Evolutionary conservation across 1,140 invertebrate genomes (phyloP).

Genomic region (Drosophila nebulosa): DNA sequence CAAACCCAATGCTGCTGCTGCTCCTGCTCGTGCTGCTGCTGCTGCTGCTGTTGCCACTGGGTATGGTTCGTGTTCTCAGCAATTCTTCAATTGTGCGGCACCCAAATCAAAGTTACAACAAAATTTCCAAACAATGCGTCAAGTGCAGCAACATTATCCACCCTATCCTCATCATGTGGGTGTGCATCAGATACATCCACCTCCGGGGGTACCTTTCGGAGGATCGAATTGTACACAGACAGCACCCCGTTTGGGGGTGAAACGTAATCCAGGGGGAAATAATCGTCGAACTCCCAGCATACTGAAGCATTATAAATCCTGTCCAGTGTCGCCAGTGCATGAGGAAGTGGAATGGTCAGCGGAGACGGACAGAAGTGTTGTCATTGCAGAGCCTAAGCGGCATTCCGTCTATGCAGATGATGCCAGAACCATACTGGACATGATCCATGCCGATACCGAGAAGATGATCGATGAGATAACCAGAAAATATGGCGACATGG

Average conservation of each 20-base stretch:
- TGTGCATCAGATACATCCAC: constrained; percentile 78
- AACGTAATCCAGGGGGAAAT: constrained; percentile 72
- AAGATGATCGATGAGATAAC: constrained; percentile 85
- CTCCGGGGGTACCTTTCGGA: constrained; percentile 67
- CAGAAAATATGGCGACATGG: constrained; percentile 84
- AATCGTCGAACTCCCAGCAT: constrained; percentile 83
- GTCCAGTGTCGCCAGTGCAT: constrained; percentile 86
- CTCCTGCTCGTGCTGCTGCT: background rate
- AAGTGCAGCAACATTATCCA: constrained; percentile 81
- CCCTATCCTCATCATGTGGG: constrained; percentile 80
- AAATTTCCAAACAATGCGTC: constrained; percentile 79
- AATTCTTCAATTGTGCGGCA: constrained; percentile 77
- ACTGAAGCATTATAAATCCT: constrained; percentile 86
- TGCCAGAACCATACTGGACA: constrained; percentile 84
- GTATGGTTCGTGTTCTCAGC: constrained; percentile 12
- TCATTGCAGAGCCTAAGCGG: constrained; percentile 62
- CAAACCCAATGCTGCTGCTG: too few species aligned
- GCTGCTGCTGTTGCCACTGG: background rate
- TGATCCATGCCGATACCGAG: constrained; percentile 84
- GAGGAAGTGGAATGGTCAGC: constrained; percentile 85
- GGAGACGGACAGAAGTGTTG: constrained; percentile 44
- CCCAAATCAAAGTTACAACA: constrained; percentile 80
- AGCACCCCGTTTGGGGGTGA: constrained; percentile 32
- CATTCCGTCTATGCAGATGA: constrained; percentile 82
- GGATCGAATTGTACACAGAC: constrained; percentile 3